Evolutionary conservation across 2,797 vertebrate genomes (phyloP), one percentile per base, ranked within the genome.

Genomic region (Phalloptychus januarius): DNA sequence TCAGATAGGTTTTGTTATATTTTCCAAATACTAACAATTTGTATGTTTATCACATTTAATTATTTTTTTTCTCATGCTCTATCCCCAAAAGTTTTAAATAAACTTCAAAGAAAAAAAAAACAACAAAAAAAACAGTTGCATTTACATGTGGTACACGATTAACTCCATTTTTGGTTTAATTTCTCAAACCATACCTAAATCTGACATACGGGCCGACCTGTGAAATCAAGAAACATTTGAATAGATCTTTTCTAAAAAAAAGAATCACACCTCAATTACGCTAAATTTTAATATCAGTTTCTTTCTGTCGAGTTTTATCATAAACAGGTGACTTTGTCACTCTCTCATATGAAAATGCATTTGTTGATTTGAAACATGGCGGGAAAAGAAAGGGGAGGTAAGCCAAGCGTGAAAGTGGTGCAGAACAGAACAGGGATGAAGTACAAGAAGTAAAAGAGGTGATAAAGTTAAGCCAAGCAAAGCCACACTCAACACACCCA

Each of bases 401-500:
- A 82, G 33, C 31, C 13, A 8, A 48, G 42, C 63, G 74, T 42
- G 56, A 85, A 85, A 83, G 75, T 78, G 79, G 23, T 15, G 1
- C 13, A 54, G 13, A 45, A 48, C 40, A 36, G 74, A 61, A 70
- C 79, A 81, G 70, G 73, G 72, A 71, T 58, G 79, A 77, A 84
- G 82, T 28, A 69, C 23, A 72, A 52, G 80, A 83, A 71, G 48
- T 46, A 70, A 72, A 74, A 54, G 77, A 83, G 73, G 54, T 40
- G 75, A 67, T 5, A 78, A 58, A 75, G 79, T 79, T 79, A 79
- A 88, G 79, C 71, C 7, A 23, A 45, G 79, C 52, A 82, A 90
- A 90, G 72, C 85, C 82, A 71, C 86, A 87, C 85, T 91, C 89
- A 93, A 91, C 85, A 91, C 81, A 83, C 63, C 44, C 83, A 88